Conservation (phyloP, 1,140 invertebrate genomes). For the Brachionus calyciflorus region DNA sequence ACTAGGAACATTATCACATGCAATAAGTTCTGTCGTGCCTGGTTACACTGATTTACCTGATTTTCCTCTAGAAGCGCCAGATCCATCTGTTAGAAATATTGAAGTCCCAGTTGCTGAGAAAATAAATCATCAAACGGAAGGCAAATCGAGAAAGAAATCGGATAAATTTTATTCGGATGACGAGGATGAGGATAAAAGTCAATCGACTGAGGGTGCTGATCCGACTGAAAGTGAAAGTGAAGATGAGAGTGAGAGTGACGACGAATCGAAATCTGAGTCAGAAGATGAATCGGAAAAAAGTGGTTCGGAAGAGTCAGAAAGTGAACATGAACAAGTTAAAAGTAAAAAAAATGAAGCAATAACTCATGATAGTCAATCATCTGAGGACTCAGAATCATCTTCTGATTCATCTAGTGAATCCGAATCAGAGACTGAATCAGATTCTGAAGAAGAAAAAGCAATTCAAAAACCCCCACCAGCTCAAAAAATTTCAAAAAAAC, state of each 20-base stretch:
- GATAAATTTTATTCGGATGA: constrained; percentile 59
- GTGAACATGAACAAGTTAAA: constrained; percentile 48
- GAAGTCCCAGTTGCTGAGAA: constrained; percentile 58
- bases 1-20: constrained; percentile 89
- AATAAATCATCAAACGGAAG: neutral
- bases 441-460: constrained; percentile 48
- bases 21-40: constrained; percentile 76
- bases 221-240: neutral
- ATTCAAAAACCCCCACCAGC: too few relatives aligned
- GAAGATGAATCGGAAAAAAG: neutral
- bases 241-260: constrained; percentile 49
- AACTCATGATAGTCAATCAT: neutral
- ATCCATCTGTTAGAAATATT: constrained; percentile 75
- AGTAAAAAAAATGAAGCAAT: constrained; percentile 15
- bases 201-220: constrained; percentile 48
- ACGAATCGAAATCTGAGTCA: constrained; percentile 54
- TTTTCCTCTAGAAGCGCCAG: constrained; percentile 75
- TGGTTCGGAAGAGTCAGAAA: too few relatives aligned
- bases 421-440: constrained; percentile 47
- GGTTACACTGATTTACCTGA: constrained; percentile 84
- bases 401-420: constrained; percentile 47
- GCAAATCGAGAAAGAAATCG: constrained; percentile 23
- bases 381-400: constrained; percentile 44
- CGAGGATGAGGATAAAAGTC: constrained; percentile 47
- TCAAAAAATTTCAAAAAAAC: neutral